Percentiles rank a stretch among this genome's conserved stretches.
Evolutionary conservation across 2,888 invertebrate species (phyloP).

Genomic region (Busseola fusca): DNA sequence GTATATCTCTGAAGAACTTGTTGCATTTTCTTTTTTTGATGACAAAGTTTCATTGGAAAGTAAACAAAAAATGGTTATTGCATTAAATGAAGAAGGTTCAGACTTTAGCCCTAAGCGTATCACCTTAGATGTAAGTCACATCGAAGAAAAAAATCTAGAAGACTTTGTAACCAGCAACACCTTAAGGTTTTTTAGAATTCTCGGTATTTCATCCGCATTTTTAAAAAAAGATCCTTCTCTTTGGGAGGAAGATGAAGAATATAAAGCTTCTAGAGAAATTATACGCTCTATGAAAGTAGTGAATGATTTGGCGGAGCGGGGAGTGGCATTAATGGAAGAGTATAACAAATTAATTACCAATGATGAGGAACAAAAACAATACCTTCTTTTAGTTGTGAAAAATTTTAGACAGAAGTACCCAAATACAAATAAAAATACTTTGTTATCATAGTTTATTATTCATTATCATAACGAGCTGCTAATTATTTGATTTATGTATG

Average conservation of each 20-base stretch:
- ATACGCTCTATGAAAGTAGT: background rate
- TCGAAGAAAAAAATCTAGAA: background rate
- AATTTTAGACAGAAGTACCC: no score
- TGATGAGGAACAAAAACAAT: background rate
- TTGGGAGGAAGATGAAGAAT: background rate
- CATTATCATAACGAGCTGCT: no score
- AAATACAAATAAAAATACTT: no score
- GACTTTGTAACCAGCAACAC: background rate
- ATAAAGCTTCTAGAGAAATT: conserved; percentile 1
- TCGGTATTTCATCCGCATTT: background rate
- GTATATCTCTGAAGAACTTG: no score
- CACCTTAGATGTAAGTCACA: no score
- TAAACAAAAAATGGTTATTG: no score
- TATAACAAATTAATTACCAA: background rate
- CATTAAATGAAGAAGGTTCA: no score
- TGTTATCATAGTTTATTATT: no score
- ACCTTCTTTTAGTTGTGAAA: no score
- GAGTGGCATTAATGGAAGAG: background rate
- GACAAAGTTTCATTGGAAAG: no score
- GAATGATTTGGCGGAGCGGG: background rate
- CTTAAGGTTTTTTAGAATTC: background rate
- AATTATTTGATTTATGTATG: background rate
- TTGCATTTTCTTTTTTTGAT: no score
- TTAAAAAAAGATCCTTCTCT: background rate
- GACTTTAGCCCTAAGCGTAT: no score